phyloP scores from a whole-genome alignment of 2,113 vertebrate genomes.

The Condylura cristata region DNA sequence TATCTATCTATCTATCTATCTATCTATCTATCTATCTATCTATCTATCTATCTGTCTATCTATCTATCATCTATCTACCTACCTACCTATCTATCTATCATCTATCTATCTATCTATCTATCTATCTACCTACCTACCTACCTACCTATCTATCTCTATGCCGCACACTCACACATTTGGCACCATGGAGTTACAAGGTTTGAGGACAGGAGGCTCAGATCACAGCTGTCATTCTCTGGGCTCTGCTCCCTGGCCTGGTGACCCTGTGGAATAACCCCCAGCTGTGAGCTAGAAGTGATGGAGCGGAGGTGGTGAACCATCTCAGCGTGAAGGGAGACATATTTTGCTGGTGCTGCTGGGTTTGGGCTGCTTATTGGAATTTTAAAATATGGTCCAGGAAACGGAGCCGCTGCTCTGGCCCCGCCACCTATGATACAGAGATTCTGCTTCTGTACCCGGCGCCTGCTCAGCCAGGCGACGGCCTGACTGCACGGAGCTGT shows the following conservation, averaged over 20 bases:
- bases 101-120: too few species aligned
- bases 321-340: conserved; percentile 53
- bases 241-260: not conserved
- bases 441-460: not conserved
- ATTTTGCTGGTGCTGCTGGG: conserved; percentile 52
- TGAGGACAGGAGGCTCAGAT: not conserved
- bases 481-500: not conserved
- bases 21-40: too few species aligned
- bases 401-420: not conserved
- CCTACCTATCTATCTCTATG: too few species aligned
- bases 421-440: not conserved
- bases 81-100: too few species aligned
- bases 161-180: too few species aligned
- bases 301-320: conserved; percentile 69
- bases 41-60: too few species aligned
- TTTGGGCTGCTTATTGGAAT: conserved; percentile 72
- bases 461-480: not conserved
- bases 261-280: conserved; percentile 59
- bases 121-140: too few species aligned
- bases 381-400: conserved; percentile 64
- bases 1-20: too few species aligned
- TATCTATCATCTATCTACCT: too few species aligned
- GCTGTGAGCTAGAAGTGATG: conserved; percentile 74
- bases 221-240: conserved; percentile 24
- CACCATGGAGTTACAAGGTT: not conserved